phyloP scores from a whole-genome alignment of 2,113 vertebrate species.

The Brachyhypopomus occidentalis region DNA sequence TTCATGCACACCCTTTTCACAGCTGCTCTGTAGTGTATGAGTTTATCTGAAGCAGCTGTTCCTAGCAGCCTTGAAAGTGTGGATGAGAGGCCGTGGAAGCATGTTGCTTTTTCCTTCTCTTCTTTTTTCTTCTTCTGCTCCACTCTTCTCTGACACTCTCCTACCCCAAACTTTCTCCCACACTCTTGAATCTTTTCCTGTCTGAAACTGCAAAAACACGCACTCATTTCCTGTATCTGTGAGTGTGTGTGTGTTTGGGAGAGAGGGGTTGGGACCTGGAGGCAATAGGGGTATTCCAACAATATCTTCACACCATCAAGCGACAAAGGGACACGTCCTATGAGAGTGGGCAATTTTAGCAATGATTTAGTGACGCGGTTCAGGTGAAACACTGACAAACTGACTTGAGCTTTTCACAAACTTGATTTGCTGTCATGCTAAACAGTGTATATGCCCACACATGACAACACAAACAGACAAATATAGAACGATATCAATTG shows the following conservation, averaged over 20 bases:
- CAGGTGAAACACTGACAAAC: too few relatives aligned
- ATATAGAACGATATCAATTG: background rate
- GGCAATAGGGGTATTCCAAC: background rate
- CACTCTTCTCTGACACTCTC: background rate
- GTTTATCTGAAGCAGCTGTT: background rate
- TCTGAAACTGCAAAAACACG: constrained; percentile 68
- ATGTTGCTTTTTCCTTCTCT: background rate
- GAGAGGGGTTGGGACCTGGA: constrained; percentile 3
- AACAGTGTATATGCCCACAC: too few relatives aligned
- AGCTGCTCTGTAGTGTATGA: background rate
- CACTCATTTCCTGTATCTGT: constrained; percentile 69
- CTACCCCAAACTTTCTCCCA: constrained; percentile 14
- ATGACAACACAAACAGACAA: background rate
- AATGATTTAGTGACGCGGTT: too few relatives aligned
- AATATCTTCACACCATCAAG: background rate
- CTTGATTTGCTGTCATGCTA: too few relatives aligned
- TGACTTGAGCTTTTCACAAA: too few relatives aligned
- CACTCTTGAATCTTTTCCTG: constrained; percentile 70
- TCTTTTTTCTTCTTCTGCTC: constrained; percentile 9
- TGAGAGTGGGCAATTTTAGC: too few relatives aligned
- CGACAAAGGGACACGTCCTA: background rate
- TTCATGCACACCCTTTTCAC: too few relatives aligned
- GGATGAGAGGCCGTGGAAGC: background rate
- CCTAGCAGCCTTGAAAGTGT: background rate
- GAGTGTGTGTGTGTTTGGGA: constrained; percentile 26